Percentiles rank a stretch among this genome's conserved stretches.
Evolutionary conservation across 2,113 vertebrate species (phyloP).

Genomic region (Gobiocypris rarus): DNA sequence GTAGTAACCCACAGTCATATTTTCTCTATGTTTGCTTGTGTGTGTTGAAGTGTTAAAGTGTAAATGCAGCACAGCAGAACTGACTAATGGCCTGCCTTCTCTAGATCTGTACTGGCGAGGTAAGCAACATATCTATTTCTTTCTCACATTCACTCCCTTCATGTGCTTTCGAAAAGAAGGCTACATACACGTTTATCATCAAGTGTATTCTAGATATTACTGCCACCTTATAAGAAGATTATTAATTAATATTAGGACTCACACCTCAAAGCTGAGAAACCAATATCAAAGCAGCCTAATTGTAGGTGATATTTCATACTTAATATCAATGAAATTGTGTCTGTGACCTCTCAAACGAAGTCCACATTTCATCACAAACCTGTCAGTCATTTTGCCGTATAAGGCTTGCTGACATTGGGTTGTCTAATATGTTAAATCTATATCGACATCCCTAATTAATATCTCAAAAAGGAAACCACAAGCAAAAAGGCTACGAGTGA

Average conservation of each 20-base stretch:
- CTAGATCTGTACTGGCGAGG: neutral
- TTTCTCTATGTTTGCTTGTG: neutral
- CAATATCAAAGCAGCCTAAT: neutral
- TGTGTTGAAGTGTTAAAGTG: constrained; percentile 14
- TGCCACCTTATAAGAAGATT: neutral
- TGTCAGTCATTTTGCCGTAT: neutral
- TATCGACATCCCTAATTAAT: neutral
- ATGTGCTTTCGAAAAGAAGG: neutral
- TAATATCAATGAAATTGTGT: neutral
- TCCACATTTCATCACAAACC: too few relatives aligned
- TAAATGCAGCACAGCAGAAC: neutral
- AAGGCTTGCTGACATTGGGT: neutral
- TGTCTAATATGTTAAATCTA: neutral
- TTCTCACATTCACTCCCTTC: neutral
- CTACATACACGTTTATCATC: neutral
- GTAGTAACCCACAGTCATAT: constrained; percentile 1
- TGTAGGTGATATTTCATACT: neutral
- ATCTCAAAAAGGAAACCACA: neutral
- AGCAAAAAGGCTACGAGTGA: neutral
- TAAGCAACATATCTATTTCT: constrained; percentile 8
- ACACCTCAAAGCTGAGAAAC: neutral
- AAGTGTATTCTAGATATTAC: neutral
- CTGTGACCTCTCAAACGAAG: too few relatives aligned
- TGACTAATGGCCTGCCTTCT: neutral
- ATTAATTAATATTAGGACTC: neutral